A percentile compares a stretch with the other conserved stretches of the same genome.
These are phyloP conservation scores for Amphipoea oculea DNA, from an alignment of 2,888 invertebrate genomes.

Conservation along the genomic window DNA sequence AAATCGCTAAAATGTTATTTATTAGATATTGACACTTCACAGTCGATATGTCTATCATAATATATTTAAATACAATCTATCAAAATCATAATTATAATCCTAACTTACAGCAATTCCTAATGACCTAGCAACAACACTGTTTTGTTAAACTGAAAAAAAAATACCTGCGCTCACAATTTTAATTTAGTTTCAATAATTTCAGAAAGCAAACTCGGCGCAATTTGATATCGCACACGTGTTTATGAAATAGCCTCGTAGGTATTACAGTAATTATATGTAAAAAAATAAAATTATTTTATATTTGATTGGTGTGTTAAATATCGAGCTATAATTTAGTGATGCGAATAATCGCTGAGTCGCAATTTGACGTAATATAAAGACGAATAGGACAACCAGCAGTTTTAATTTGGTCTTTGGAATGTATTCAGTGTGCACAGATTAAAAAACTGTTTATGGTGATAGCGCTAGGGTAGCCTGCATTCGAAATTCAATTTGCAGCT, in stretches of 20 bases:
- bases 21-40: background rate
- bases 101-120: background rate
- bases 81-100: background rate
- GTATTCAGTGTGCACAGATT: background rate
- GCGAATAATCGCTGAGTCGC: background rate
- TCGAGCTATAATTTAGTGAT: background rate
- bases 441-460: background rate
- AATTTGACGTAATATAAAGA: background rate
- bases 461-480: too few relatives aligned
- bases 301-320: constrained; percentile 3
- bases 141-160: background rate
- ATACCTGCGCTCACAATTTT: background rate
- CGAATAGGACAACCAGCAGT: background rate
- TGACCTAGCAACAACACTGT: background rate
- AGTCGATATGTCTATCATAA: background rate
- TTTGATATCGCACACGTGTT: constrained; percentile 33
- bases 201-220: constrained; percentile 13
- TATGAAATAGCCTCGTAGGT: background rate
- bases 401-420: background rate
- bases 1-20: too few relatives aligned
- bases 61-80: too few relatives aligned
- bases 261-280: constrained; percentile 21
- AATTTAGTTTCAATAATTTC: constrained; percentile 24
- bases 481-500: too few relatives aligned
- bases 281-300: constrained; percentile 14